A percentile compares a stretch with the other conserved stretches of the same genome.
Conservation (phyloP, 2,113 vertebrate species). For the Xiphophorus couchianus region DNA sequence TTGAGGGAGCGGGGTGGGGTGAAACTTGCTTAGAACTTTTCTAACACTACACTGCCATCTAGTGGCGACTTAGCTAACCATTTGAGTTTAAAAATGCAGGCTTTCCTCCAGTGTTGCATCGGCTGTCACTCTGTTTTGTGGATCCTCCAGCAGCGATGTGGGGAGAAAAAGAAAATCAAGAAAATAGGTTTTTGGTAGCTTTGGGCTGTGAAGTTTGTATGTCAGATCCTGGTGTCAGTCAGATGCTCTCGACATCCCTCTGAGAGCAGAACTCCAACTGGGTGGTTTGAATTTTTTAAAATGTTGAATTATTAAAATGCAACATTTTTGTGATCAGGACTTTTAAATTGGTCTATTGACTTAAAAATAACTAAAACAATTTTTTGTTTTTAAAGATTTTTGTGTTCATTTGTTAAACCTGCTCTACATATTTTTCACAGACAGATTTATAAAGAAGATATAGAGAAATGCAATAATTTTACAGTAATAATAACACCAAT, state of each 20-base stretch:
- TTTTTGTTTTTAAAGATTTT: not conserved
- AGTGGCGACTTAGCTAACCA: constrained; percentile 53
- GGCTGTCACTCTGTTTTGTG: constrained; percentile 6
- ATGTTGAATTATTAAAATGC: not conserved
- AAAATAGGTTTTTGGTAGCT: constrained; percentile 52
- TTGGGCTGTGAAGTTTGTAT: constrained; percentile 23
- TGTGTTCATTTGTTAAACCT: not conserved
- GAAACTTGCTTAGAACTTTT: constrained; percentile 44
- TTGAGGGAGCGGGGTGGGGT: not conserved
- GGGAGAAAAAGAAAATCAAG: constrained; percentile 49
- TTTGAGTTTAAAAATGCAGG: constrained; percentile 38
- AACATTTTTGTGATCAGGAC: not conserved
- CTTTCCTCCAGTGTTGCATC: constrained; percentile 21
- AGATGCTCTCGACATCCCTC: not conserved
- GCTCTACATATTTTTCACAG: no score
- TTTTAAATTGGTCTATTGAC: not conserved
- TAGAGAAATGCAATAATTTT: not conserved
- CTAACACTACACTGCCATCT: constrained; percentile 75
- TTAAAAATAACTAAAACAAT: not conserved
- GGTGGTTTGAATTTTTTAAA: not conserved
- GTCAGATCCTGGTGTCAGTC: constrained; percentile 11
- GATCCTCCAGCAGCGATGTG: constrained; percentile 51
- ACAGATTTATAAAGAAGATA: no score
- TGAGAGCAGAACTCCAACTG: not conserved
- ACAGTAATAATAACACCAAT: no score